Base-by-base conservation (phyloP, 1,140 invertebrate species). In the Drosophila burlai region DNA sequence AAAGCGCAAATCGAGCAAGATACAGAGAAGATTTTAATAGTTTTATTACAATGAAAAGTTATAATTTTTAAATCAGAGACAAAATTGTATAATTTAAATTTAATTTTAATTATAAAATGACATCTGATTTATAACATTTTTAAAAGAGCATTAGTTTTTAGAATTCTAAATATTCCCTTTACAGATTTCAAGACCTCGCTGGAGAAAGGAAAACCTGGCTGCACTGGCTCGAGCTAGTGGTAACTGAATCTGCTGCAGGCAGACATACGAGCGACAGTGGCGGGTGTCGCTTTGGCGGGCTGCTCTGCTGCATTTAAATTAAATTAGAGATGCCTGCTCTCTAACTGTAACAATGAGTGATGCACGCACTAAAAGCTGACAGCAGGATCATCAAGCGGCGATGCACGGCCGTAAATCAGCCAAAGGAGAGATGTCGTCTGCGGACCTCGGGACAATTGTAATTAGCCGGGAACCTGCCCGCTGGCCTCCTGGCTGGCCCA, bases 301-400 rank as follows among this genome's bases (percentile, higher is more conserved):
- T 89, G 76, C 85, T 90, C 76, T 80, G 26, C 69, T 78, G 80
- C 85, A 90, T 90, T 90, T 90, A 90, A 90, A 90, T 90, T 90
- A 85, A 90, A 90, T 90, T 90, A 90, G 85, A 90, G 85, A 49
- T 76, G 81, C 81, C 78, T 76, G 80, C 85, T 91, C 78, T 89
- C 85, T 89, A 90, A 90, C 85, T 85, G 85, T 91, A 90, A 91
- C 85, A 90, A 90, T 90, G 85, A 90, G 79, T 91, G 85, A 90
- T 90, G 85, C 67, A 84, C 84, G 85, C 84, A 87, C 84, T 87
- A 87, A 87, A 87, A 79, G 21, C 81, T 84, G 84, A 79, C 81
- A 74, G 74, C 66, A 74, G 67, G 55, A 61, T 64, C 42, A 60
- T 65, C 75, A 76, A 60, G 52, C 52, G 54, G 49, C 76, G 66